A percentile compares a stretch with the other conserved stretches of the same genome.
Evolutionary conservation across 2,797 vertebrate species (phyloP).

Genomic region (Lutjanus campechanus): DNA sequence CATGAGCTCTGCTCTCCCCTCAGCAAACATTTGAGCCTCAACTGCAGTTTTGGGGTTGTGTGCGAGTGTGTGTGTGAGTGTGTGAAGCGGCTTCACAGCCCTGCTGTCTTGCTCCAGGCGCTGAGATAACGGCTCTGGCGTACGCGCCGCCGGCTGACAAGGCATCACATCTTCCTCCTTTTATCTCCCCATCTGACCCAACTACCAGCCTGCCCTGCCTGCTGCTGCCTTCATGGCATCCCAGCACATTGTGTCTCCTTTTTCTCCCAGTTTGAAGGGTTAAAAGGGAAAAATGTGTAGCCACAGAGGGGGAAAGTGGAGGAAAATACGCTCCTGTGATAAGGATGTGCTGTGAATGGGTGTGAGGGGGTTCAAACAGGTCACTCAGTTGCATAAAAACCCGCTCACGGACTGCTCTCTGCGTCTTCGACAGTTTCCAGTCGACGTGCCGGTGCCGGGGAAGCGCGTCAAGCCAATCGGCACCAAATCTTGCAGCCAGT

Average conservation of each 20-base stretch:
- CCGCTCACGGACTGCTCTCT: background rate
- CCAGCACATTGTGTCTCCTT: too few species aligned
- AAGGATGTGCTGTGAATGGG: conserved; percentile 10
- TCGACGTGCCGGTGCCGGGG: conserved; percentile 9
- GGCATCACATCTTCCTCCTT: conserved; percentile 42
- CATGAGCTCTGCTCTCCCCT: conserved; percentile 17
- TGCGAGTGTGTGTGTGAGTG: background rate
- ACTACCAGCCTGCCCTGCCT: background rate
- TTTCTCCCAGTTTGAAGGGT: conserved; percentile 4
- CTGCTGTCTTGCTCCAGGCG: conserved; percentile 54
- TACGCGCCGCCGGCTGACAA: conserved; percentile 50
- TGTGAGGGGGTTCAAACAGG: conserved; percentile 19
- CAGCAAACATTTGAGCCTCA: conserved; percentile 12
- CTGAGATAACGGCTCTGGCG: conserved; percentile 50
- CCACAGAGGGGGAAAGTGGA: background rate
- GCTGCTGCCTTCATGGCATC: background rate
- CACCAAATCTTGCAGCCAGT: conserved; percentile 5
- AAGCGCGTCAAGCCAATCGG: conserved; percentile 34
- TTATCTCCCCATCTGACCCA: conserved; percentile 28
- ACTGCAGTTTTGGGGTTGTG: conserved; percentile 9
- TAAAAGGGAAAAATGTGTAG: background rate
- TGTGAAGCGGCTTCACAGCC: conserved; percentile 48
- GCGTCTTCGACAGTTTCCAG: conserved; percentile 5
- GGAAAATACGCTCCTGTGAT: background rate
- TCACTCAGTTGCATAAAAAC: conserved; percentile 20